A percentile compares a stretch with the other conserved stretches of the same genome.
Evolutionary conservation across 1,140 invertebrate species (phyloP).

Genomic region (Brachystomella parvula): DNA sequence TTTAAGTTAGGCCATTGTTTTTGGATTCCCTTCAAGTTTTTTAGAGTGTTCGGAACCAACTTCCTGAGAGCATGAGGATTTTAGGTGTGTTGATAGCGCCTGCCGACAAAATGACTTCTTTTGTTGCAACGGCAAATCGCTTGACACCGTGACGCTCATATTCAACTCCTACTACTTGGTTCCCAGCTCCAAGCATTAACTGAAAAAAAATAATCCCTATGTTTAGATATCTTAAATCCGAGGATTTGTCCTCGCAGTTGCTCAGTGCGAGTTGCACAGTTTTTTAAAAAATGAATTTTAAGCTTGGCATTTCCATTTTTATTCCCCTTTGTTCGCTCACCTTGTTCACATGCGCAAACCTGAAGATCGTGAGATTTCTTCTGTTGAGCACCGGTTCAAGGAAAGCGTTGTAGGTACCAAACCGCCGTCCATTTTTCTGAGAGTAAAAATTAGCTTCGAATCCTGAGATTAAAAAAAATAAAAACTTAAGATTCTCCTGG

Average conservation of each 20-base stretch:
- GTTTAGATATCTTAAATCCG: neutral
- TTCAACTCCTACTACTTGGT: conserved; percentile 22
- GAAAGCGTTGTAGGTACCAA: conserved; percentile 25
- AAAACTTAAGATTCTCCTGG: neutral
- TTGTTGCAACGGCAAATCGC: conserved; percentile 14
- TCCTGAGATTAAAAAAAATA: conserved; percentile 4
- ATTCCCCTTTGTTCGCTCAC: too few relatives aligned
- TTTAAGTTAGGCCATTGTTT: neutral
- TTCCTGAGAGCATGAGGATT: conserved; percentile 13
- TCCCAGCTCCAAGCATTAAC: conserved; percentile 4
- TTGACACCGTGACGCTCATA: conserved; percentile 17
- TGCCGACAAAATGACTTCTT: conserved; percentile 20
- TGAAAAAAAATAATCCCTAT: neutral
- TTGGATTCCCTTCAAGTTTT: neutral
- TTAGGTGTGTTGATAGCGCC: conserved; percentile 15
- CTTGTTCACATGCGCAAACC: conserved; percentile 19
- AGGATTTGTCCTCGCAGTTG: too few relatives aligned
- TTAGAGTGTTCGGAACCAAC: neutral
- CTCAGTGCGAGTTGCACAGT: neutral
- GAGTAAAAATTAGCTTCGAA: conserved; percentile 23
- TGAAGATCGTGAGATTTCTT: conserved; percentile 20
- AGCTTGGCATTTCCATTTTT: too few relatives aligned
- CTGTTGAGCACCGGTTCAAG: conserved; percentile 15
- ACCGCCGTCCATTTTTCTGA: conserved; percentile 24
- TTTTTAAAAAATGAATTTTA: neutral